These are phyloP conservation scores for Microtus montanus DNA, from an alignment of 2,113 vertebrate genomes.

Conservation along the genomic window DNA sequence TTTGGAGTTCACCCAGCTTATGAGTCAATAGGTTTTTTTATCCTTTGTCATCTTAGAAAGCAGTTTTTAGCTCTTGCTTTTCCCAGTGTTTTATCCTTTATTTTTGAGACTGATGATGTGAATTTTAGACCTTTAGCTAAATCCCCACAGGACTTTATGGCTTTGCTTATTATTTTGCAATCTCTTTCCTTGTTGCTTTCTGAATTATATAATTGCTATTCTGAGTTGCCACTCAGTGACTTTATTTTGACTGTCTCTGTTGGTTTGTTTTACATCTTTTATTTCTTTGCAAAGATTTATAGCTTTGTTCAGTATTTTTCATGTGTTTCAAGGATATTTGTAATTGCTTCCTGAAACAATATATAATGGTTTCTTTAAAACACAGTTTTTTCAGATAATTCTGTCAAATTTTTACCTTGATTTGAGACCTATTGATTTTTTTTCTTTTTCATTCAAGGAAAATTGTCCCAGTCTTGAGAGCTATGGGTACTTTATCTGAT, in stretches of 20 bases:
- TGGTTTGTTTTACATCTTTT: background rate
- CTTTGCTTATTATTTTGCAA: background rate
- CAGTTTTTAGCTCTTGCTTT: background rate
- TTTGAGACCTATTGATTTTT: background rate
- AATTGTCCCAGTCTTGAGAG: background rate
- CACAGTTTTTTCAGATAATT: background rate
- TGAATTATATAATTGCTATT: background rate
- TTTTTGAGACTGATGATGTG: background rate
- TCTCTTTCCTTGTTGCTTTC: background rate
- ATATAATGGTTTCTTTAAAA: background rate
- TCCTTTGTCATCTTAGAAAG: background rate
- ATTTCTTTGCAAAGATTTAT: background rate
- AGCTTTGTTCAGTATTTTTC: background rate
- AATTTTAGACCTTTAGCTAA: background rate
- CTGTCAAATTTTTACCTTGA: background rate
- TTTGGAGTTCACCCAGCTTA: background rate
- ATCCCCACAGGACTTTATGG: background rate
- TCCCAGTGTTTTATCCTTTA: background rate
- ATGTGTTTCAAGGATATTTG: background rate
- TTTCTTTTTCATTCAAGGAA: background rate
- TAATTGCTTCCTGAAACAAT: background rate
- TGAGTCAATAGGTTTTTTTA: background rate
- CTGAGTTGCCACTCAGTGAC: background rate
- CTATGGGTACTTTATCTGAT: background rate
- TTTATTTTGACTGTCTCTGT: background rate